Base-by-base conservation (phyloP, 2,113 vertebrate genomes). In the Ictalurus punctatus region DNA sequence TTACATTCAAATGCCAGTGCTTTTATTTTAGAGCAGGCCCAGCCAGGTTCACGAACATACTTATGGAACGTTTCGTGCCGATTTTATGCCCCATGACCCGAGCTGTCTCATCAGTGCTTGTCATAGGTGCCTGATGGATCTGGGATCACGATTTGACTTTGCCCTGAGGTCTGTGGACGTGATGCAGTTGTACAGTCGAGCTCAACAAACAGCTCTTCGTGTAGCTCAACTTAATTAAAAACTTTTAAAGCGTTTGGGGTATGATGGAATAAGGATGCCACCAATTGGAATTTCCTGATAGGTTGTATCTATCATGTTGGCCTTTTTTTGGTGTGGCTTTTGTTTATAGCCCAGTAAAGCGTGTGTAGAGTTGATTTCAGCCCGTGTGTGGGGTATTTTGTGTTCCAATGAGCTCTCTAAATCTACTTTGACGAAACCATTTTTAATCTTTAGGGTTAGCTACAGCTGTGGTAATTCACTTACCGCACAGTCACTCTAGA, bases 351-450 rank as follows among this genome's bases (percentile, higher is more conserved):
- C 80, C n/a, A 59, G 80, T 12, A 83, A 83, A 63, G 21, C 58
- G 3, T 63, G 2, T 12, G 25, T 30, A 48, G 30, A 71, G 73
- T 37, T 73, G 59, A 6, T 78, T 84, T 67, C 8, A 37, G 78
- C 52, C 61, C 67, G 21, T 87, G 58, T 86, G 58, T 54, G 25
- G 58, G 59, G 16, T 65, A 8, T 58, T 23, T 86, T 82, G 23
- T 85, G 87, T 92, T 92, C 90, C 92, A 90, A 74, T 89, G 90
- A 89, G 89, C 92, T 92, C 88, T 87, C 84, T 13, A 40, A 56
- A 86, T 48, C 23, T 69, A 17, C 3, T 34, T 54, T 73, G 80
- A 84, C 87, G 40, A 92, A 78, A 85, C 12, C n/a, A 54, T 10
- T 44, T 87, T 40, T 44, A 40, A 83, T 59, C 21, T 56, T 59